phyloP scores from a whole-genome alignment of 2,797 vertebrate genomes.

The Crocidura indochinensis region DNA sequence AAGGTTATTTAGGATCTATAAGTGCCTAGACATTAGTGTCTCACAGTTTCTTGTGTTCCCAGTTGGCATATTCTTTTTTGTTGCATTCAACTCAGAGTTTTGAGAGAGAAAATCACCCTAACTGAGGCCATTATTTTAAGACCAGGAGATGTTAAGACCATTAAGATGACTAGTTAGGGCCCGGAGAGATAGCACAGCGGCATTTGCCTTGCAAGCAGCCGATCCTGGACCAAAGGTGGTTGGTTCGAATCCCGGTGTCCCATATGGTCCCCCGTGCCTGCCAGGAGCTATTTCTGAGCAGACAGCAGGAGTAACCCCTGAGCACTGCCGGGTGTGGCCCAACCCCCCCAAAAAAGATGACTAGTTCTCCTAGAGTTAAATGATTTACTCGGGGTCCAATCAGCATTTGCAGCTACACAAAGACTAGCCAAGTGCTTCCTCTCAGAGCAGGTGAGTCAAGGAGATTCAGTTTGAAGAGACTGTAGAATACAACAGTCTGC shows the following conservation, averaged over 20 bases:
- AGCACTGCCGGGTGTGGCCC: too few species aligned
- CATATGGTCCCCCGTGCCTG: too few species aligned
- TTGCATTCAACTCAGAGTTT: neutral
- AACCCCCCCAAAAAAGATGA: too few species aligned
- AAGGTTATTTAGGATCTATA: neutral
- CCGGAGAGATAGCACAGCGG: too few species aligned
- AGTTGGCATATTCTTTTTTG: neutral
- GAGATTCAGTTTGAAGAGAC: neutral
- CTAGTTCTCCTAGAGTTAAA: neutral
- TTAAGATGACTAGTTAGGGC: neutral
- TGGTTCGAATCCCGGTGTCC: too few species aligned
- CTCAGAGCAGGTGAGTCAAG: neutral
- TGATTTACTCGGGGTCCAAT: neutral
- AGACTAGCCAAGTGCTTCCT: neutral
- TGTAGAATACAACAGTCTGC: neutral
- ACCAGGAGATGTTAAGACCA: neutral
- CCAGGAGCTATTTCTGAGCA: too few species aligned
- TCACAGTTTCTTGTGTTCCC: neutral
- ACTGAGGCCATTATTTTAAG: too few species aligned
- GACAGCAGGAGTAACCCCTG: too few species aligned
- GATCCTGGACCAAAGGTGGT: too few species aligned
- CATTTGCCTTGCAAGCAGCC: too few species aligned
- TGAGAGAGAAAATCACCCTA: neutral
- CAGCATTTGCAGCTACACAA: neutral
- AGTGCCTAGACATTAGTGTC: neutral